Base-by-base conservation (phyloP, 2,888 invertebrate genomes). In the Cosmopolites sordidus region DNA sequence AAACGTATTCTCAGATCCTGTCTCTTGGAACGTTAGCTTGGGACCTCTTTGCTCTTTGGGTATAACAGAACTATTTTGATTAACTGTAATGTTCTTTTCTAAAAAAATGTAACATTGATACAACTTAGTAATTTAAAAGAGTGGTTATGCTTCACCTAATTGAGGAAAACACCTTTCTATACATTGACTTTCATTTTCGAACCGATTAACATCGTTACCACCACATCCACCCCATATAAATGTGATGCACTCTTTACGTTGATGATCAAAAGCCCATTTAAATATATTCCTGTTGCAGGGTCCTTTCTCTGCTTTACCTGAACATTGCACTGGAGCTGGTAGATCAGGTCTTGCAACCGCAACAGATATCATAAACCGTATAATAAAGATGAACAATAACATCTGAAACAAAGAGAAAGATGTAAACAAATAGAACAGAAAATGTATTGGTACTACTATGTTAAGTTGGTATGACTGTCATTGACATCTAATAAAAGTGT, bases 1-100 rank as follows among this genome's bases (percentile, higher is more conserved):
- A 72, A 92, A 93, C n/a, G 89, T 90, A 66, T 84, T 85, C 62
- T 88, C 84, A 66, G 87, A 82, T 1, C 90, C 91, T 2, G 89
- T 88, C 73, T 91, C 91, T 64, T 87, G 87, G 69, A 92, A 91
- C 1, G 91, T 90, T 42, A 92, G 76, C 69, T 88, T 87, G 60
- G 88, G 79, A 48, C 89, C 89, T 58, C 91, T 78, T 62, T 85
- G 81, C 63, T 86, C 84, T 48, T 83, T 82, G 1, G 89, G 87
- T 62, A 89, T 80, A 0, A 87, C 83, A 33, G 33, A 33, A 11
- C 11, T 33, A 33, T 12, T 33, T 12, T 33, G n/a, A 33, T n/a
- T 12, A 11, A n/a, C n/a, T 33, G 33, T 33, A 12, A 33, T 3
- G n/a, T 33, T 33, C 4, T 33, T 3, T 8, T 22, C 22, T 22